Evolutionary conservation across 2,797 vertebrate species (phyloP), one percentile per base, ranked within the genome.

Genomic region (Carduelis carduelis): DNA sequence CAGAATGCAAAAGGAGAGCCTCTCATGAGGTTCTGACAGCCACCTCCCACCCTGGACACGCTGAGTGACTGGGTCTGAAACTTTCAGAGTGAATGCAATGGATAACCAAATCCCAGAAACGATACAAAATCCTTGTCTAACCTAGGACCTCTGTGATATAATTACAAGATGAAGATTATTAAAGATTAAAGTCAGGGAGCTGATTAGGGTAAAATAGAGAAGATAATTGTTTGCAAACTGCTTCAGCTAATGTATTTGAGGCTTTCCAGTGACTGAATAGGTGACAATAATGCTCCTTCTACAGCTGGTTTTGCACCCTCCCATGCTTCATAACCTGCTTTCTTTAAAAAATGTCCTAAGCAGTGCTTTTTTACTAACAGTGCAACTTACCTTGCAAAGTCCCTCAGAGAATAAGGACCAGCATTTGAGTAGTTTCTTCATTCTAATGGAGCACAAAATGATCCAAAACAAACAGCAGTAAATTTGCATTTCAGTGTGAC

Each of bases 41-140:
- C 65, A 9, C 79, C 87, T 69, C 53, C 75, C 65, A 35, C 34
- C 89, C 79, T 27, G 59, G 41, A 24, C 28, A 44, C 14, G 43
- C 72, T 79, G 39, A 72, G 56, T 83, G 82, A 89, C 61, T 75
- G 53, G 6, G 69, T 66, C 17, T 63, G 81, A 94, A 86, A 93
- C 82, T 88, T 86, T 88, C 84, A 85, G 50, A 83, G 70, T 71
- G 75, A 94, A 60, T 57, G 63, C 14, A 60, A 72, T 34, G 32
- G 89, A 83, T 24, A 46, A 81, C 7, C 52, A 91, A 88, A 93
- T 88, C 83, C 74, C 93, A 90, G 87, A 95, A 89, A 81, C 15
- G 11, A 83, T 20, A 83, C 2, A 41, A 43, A 92, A 86, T 74
- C 75, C 83, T 35, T 49, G 28, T 27, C 35, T 26, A 69, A 77